These are phyloP conservation scores for Narcine bancroftii DNA, from an alignment of 2,113 vertebrate species.

Conservation along the genomic window DNA sequence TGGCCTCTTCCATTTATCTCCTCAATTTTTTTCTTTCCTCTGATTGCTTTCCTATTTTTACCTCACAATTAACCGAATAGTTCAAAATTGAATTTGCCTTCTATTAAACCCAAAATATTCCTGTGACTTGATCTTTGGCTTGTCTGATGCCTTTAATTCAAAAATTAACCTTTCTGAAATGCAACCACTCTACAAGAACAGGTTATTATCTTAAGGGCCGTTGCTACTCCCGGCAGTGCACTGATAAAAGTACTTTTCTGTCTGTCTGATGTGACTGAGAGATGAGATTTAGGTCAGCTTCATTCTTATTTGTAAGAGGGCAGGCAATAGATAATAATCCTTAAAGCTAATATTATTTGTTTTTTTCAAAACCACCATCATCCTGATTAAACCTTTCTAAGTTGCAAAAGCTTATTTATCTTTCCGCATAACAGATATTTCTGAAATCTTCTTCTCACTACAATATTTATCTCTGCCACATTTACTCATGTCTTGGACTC, in stretches of 20 bases:
- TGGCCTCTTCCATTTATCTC: not conserved
- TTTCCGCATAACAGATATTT: not conserved
- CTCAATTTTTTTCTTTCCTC: not conserved
- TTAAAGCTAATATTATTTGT: not conserved
- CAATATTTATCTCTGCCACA: not conserved
- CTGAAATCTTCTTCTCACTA: not conserved
- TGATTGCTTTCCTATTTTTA: not conserved
- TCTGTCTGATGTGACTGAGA: not conserved
- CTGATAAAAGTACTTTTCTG: not conserved
- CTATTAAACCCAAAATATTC: not conserved
- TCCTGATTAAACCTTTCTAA: not conserved
- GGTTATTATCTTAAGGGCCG: not conserved
- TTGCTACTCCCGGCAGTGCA: not conserved
- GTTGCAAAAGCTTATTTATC: not conserved
- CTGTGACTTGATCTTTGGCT: not conserved
- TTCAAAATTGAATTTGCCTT: not conserved
- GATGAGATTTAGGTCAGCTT: not conserved
- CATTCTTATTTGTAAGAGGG: not conserved
- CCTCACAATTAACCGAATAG: not conserved
- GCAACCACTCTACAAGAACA: not conserved
- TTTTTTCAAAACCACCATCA: not conserved
- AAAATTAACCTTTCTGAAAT: not conserved
- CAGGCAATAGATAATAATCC: not conserved
- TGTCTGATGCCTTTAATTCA: not conserved
- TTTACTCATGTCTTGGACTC: not conserved